Evolutionary conservation across 2,113 vertebrate species (phyloP).

Genomic region (Nothoprocta perdicaria): DNA sequence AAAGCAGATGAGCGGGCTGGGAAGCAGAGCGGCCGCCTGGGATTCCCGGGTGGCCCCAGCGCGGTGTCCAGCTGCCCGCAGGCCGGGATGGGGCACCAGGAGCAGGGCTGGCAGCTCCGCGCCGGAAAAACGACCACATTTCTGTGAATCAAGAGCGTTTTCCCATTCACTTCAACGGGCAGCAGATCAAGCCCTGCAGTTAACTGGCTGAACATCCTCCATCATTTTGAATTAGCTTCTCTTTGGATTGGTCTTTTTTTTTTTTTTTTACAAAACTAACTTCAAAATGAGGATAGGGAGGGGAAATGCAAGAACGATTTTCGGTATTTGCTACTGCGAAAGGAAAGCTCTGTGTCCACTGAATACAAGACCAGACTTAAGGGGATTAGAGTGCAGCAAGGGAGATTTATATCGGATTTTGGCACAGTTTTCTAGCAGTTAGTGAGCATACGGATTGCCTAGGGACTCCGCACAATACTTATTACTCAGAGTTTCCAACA

Average conservation of each 20-base stretch:
- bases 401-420: not conserved
- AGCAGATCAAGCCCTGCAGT: slow-evolving; percentile 23
- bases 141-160: slow-evolving; percentile 1
- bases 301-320: not conserved
- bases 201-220: not conserved
- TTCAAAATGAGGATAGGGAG: not conserved
- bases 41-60: not conserved
- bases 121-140: not conserved
- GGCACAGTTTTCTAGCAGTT: not conserved
- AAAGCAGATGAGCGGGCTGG: not conserved
- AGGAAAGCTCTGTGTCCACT: not conserved
- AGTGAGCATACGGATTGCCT: not conserved
- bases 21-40: slow-evolving; percentile 47
- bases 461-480: not conserved
- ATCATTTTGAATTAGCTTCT: slow-evolving; percentile 20
- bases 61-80: not conserved
- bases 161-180: not conserved
- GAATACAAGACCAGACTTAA: not conserved
- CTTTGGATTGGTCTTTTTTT: slow-evolving; percentile 30
- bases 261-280: not conserved
- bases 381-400: not conserved
- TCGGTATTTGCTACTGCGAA: not conserved
- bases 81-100: not conserved
- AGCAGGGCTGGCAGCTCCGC: not conserved
- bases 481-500: not conserved